Evolutionary conservation across 1,140 invertebrate species (phyloP).

Genomic region (Thalassaphorura encarpata): DNA sequence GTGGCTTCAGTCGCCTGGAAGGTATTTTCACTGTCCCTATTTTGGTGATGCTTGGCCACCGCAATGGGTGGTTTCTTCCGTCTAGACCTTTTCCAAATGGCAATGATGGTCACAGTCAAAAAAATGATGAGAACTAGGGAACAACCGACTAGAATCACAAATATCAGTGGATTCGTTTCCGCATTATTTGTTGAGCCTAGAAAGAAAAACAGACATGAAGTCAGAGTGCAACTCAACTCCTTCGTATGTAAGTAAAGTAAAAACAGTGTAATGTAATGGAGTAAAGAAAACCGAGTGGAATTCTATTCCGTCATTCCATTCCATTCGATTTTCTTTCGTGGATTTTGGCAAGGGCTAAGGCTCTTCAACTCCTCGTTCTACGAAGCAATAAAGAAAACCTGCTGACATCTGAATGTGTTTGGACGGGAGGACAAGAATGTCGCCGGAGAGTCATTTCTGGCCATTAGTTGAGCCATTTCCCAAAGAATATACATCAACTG

Average conservation of each 20-base stretch:
- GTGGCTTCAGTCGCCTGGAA: conserved; percentile 20
- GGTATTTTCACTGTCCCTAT: conserved; percentile 20
- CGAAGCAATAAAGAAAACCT: no score
- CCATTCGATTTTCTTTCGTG: no score
- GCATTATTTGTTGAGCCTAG: conserved; percentile 18
- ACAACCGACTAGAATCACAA: conserved; percentile 31
- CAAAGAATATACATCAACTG: no score
- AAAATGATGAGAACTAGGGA: conserved; percentile 28
- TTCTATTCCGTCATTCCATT: no score
- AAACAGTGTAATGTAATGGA: background rate
- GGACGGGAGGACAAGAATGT: no score
- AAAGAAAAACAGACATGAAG: background rate
- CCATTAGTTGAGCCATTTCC: no score
- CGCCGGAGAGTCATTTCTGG: no score
- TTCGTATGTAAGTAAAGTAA: background rate
- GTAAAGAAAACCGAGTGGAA: no score
- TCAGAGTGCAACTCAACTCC: background rate
- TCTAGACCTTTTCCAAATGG: conserved; percentile 32
- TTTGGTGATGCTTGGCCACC: conserved; percentile 10
- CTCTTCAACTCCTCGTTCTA: no score
- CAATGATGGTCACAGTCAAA: conserved; percentile 26
- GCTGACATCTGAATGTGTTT: no score
- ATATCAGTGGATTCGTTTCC: conserved; percentile 27
- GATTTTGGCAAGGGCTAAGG: no score
- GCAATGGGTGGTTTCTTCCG: conserved; percentile 30